phyloP scores from a whole-genome alignment of 2,888 invertebrate genomes.

The Nemurella pictetii region DNA sequence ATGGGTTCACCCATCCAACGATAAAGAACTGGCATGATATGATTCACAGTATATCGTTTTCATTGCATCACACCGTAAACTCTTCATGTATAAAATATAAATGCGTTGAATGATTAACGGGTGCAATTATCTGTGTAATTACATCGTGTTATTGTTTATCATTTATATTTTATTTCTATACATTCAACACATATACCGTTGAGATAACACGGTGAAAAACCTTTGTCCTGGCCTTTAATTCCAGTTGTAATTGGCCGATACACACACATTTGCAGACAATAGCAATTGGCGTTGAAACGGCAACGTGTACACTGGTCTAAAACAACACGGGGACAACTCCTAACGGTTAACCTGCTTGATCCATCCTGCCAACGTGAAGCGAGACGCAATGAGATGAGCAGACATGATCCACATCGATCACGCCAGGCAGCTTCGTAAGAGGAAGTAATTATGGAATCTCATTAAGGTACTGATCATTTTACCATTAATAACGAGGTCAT shows the following conservation, averaged over 20 bases:
- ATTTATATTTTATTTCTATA: neutral
- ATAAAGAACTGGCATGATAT: neutral
- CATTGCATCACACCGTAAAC: neutral
- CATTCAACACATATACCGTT: neutral
- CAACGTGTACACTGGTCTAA: too few relatives aligned
- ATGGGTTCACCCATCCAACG: neutral
- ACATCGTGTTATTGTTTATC: neutral
- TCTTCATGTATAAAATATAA: neutral
- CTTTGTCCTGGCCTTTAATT: neutral
- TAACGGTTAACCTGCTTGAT: neutral
- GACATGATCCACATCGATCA: neutral
- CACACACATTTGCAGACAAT: too few relatives aligned
- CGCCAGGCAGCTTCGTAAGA: neutral
- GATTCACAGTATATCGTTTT: neutral
- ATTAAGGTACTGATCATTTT: slow-evolving; percentile 3
- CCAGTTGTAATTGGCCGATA: neutral
- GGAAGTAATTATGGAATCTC: slow-evolving; percentile 10
- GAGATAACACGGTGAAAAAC: neutral
- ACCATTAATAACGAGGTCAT: neutral
- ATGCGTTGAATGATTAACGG: neutral
- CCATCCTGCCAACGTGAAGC: neutral
- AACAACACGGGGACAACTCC: neutral
- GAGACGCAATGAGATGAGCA: neutral
- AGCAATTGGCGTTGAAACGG: too few relatives aligned
- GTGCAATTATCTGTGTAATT: neutral